Conservation (phyloP, 2,888 invertebrate species). For the Pilophorus perplexus region DNA sequence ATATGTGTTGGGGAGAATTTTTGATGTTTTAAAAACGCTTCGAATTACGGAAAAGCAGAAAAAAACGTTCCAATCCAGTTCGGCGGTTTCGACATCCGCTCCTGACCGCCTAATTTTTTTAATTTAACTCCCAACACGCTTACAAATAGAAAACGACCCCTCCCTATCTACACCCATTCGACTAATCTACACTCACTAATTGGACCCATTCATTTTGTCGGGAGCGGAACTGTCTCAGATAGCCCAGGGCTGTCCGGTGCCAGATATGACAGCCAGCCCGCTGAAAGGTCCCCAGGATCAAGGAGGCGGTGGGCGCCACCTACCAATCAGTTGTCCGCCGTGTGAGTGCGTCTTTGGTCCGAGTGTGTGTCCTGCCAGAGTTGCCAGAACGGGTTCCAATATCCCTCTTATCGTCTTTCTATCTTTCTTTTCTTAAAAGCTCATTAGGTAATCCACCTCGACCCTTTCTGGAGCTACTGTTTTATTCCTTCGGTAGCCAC, state of each 20-base stretch:
- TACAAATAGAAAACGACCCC: constrained; percentile 20
- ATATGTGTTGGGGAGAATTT: too few species aligned
- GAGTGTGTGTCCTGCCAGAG: neutral
- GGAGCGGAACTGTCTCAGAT: constrained; percentile 26
- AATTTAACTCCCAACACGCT: constrained; percentile 25
- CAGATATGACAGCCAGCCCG: constrained; percentile 33
- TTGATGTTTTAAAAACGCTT: too few species aligned
- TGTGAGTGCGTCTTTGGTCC: neutral
- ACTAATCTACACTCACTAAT: constrained; percentile 39
- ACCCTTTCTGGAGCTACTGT: constrained; percentile 31
- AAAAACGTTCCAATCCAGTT: too few species aligned
- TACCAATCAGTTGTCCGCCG: neutral
- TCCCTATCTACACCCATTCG: constrained; percentile 33
- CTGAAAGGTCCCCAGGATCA: constrained; percentile 25
- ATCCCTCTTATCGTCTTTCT: constrained; percentile 24
- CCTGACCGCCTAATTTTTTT: neutral
- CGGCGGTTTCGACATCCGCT: constrained; percentile 16
- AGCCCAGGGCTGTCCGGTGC: constrained; percentile 11
- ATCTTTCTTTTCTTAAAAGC: constrained; percentile 39
- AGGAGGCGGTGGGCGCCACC: constrained; percentile 20
- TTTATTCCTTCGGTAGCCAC: constrained; percentile 3
- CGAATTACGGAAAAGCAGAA: too few species aligned
- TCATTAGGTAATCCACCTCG: constrained; percentile 38
- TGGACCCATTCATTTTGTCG: constrained; percentile 34
- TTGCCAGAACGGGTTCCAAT: constrained; percentile 14